Evolutionary conservation across 1,140 invertebrate genomes (phyloP).

Genomic region (Globodera ellingtonae): DNA sequence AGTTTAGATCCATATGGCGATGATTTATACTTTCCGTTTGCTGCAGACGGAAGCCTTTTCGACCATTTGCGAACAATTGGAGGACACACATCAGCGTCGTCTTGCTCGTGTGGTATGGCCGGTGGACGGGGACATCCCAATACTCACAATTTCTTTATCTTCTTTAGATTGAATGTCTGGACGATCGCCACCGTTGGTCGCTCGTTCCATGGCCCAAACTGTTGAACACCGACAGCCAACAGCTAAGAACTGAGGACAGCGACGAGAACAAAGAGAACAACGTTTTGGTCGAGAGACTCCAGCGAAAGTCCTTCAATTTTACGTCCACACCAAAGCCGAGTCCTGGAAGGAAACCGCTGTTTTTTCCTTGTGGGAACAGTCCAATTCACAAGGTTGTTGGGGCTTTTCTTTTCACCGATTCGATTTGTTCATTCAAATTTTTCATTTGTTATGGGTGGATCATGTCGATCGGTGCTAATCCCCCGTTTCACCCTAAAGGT

Average conservation of each 20-base stretch:
- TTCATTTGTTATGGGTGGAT: background rate
- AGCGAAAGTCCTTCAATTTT: background rate
- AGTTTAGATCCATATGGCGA: background rate
- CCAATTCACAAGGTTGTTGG: background rate
- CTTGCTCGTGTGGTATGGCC: background rate
- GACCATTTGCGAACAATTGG: background rate
- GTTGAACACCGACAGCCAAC: background rate
- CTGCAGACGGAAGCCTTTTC: conserved; percentile 4
- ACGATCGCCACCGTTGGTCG: background rate
- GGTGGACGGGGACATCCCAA: background rate
- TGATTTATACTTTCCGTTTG: conserved; percentile 6
- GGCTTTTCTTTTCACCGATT: background rate
- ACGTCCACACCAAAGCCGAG: background rate
- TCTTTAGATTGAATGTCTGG: conserved; percentile 2
- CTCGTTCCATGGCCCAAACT: conserved; percentile 2
- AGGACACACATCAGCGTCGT: background rate
- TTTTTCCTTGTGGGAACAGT: background rate
- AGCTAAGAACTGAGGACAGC: too few relatives aligned
- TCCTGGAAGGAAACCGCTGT: background rate
- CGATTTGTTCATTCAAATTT: background rate
- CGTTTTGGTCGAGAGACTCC: background rate
- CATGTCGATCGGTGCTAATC: too few relatives aligned
- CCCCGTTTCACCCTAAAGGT: background rate
- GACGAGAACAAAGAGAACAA: conserved; percentile 1
- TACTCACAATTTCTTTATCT: background rate